Conservation (phyloP, 2,797 vertebrate species). For the Adelosebastes latens region DNA sequence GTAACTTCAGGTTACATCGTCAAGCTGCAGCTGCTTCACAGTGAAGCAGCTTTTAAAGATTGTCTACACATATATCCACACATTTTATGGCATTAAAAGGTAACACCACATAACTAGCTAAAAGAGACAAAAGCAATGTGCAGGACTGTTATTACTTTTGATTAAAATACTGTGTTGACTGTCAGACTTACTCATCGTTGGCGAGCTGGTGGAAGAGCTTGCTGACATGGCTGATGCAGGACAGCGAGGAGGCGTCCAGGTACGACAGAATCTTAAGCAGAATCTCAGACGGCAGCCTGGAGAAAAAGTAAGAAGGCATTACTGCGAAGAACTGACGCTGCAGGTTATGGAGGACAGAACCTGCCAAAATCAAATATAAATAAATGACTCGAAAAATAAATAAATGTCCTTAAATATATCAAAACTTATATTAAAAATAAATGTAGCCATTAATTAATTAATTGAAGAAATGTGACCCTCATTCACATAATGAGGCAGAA, state of each 20-base stretch:
- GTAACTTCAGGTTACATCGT: not conserved
- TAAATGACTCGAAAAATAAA: no score
- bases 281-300: constrained; percentile 88
- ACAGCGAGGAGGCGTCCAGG: constrained; percentile 85
- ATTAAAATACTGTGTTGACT: not conserved
- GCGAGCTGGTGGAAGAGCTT: constrained; percentile 84
- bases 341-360: no score
- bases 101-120: not conserved
- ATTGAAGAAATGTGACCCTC: no score
- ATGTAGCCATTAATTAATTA: no score
- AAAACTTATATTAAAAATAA: no score
- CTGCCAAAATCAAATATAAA: no score
- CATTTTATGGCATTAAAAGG: not conserved
- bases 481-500: no score
- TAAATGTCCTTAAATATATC: no score
- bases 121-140: not conserved
- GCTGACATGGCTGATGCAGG: constrained; percentile 84
- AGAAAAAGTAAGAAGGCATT: not conserved
- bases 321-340: no score
- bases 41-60: not conserved
- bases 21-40: not conserved
- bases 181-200: constrained; percentile 86
- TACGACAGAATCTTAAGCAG: constrained; percentile 87
- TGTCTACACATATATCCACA: not conserved
- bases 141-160: not conserved